A percentile compares a stretch with the other conserved stretches of the same genome.
Conservation (phyloP, 2,797 vertebrate genomes). For the Peromyscus nudipes region DNA sequence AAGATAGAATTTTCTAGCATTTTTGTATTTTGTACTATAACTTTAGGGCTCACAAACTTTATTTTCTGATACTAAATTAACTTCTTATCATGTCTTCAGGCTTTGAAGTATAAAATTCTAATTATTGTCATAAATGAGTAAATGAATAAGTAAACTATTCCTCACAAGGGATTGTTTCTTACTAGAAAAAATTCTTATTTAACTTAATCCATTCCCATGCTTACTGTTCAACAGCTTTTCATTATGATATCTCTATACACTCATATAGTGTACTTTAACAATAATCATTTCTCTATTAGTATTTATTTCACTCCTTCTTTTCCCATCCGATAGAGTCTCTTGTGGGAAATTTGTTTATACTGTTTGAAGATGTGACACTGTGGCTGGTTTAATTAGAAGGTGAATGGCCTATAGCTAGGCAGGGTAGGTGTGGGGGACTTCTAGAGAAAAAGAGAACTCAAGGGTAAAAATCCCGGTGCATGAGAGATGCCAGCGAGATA, state of each 20-base stretch:
- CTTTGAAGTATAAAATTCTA: not conserved
- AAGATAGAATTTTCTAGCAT: not conserved
- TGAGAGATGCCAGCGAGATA: not conserved
- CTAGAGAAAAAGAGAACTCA: not conserved
- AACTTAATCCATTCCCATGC: not conserved
- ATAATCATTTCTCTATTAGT: not conserved
- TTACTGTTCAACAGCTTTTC: not conserved
- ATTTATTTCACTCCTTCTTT: not conserved
- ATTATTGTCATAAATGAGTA: not conserved
- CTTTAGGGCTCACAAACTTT: not conserved
- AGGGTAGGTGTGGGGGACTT: not conserved
- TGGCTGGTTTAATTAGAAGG: not conserved
- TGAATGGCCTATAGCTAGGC: not conserved
- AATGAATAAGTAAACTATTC: not conserved
- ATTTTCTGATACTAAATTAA: not conserved
- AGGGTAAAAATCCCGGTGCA: not conserved
- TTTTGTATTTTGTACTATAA: not conserved
- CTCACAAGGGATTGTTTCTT: not conserved
- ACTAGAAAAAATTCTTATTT: not conserved
- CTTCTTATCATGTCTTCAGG: not conserved
- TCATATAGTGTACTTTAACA: not conserved
- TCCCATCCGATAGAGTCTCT: not conserved
- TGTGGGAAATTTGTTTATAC: not conserved
- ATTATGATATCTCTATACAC: not conserved
- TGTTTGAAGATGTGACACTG: not conserved